Percentiles rank a stretch among this genome's conserved stretches.
Conservation (phyloP, 2,113 vertebrate species). For the Alexandromys fortis region DNA sequence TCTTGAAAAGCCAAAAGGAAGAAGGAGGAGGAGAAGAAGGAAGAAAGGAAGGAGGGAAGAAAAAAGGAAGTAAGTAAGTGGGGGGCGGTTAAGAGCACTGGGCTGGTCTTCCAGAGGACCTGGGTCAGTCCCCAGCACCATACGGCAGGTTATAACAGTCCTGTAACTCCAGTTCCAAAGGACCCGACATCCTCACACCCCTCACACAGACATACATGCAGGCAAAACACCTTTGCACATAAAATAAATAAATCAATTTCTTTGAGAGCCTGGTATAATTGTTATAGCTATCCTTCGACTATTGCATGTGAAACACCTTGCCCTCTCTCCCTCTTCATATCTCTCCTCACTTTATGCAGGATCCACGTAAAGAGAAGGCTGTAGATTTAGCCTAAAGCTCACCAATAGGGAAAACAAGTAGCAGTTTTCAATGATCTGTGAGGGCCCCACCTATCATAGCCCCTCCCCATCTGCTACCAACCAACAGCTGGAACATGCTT, state of each 20-base stretch:
- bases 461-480: slow-evolving; percentile 35
- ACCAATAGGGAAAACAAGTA: not conserved
- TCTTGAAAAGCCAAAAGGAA: not conserved
- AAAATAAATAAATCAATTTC: not conserved
- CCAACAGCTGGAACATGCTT: not conserved
- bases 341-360: not conserved
- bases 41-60: too few relatives aligned
- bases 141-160: too few relatives aligned
- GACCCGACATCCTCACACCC: too few relatives aligned
- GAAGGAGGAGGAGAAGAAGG: not conserved
- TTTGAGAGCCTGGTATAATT: not conserved
- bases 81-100: too few relatives aligned
- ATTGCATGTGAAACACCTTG: not conserved
- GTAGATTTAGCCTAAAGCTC: not conserved
- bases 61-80: too few relatives aligned
- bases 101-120: too few relatives aligned
- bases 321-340: not conserved
- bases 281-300: not conserved
- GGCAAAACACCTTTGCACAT: too few relatives aligned
- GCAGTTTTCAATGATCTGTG: not conserved
- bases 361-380: not conserved
- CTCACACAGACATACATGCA: too few relatives aligned
- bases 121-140: too few relatives aligned
- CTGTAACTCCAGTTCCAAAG: too few relatives aligned
- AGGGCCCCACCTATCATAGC: not conserved